phyloP scores from a whole-genome alignment of 2,113 vertebrate genomes.

The Syrmaticus mikado region DNA sequence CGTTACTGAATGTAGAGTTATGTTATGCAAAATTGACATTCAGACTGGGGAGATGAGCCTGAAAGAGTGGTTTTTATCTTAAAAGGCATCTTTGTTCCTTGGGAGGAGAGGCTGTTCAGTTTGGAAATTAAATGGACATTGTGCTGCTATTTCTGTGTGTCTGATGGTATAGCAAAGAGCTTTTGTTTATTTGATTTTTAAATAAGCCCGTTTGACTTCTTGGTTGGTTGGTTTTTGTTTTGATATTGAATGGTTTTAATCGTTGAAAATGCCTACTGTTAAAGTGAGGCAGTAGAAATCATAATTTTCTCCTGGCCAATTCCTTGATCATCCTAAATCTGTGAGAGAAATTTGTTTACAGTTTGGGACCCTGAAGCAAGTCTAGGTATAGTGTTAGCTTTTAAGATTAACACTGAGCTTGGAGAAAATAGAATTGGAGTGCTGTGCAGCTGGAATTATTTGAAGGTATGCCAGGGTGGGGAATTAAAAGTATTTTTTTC shows the following conservation, averaged over 20 bases:
- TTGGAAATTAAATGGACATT: slow-evolving; percentile 61
- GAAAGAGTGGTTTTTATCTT: slow-evolving; percentile 50
- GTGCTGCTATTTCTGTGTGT: slow-evolving; percentile 46
- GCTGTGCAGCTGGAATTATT: background rate
- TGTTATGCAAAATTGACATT: slow-evolving; percentile 59
- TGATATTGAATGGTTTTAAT: background rate
- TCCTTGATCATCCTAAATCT: background rate
- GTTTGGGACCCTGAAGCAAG: background rate
- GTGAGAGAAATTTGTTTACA: background rate
- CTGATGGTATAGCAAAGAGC: slow-evolving; percentile 28
- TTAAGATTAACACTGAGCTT: slow-evolving; percentile 3
- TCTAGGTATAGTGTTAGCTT: background rate
- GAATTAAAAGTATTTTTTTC: slow-evolving; percentile 5
- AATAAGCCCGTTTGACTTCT: slow-evolving; percentile 24
- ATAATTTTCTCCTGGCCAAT: background rate
- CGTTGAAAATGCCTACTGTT: slow-evolving; percentile 8
- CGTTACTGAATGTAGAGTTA: background rate
- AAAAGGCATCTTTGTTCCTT: slow-evolving; percentile 40
- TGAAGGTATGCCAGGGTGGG: background rate
- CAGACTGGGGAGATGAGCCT: slow-evolving; percentile 45
- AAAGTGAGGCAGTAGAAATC: background rate
- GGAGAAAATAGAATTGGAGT: slow-evolving; percentile 26
- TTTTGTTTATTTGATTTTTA: slow-evolving; percentile 17
- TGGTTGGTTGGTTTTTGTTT: background rate
- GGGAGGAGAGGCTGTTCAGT: slow-evolving; percentile 56